Base-by-base conservation (phyloP, 1,140 invertebrate species). In the Lucilia cuprina region DNA sequence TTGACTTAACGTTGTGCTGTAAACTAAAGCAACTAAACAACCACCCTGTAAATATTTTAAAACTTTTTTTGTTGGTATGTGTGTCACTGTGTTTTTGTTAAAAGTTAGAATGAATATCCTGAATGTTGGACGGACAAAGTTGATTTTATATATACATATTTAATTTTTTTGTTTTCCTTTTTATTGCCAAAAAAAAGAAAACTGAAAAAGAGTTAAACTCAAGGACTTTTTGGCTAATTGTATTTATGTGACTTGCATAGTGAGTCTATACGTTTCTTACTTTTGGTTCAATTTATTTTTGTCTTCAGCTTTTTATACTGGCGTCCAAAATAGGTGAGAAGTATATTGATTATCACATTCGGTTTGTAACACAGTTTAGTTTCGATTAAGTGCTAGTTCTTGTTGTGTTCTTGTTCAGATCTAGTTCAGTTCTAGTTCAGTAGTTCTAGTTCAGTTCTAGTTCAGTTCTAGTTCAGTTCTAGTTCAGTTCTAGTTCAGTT, bases 181-280 rank as follows among this genome's bases (percentile, higher is more conserved):
- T 41, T 41, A n/a, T 60, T 60, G 55, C 55, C 65, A 70, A 70
- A 70, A 70, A 70, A 70, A 70, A 19, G 65, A 70, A 78, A 47
- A 49, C 74, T 10, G 19, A 49, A 30, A 78, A 47, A 47, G 75
- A 78, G 35, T 78, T 78, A 41, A 70, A 80, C n/a, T 80, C 41
- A 80, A 80, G 77, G 77, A 47, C 82, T 83, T 83, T 35, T 60
- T 47, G 82, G 82, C 82, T 83, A 83, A 83, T 83, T 65, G 82
- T 83, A 21, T 83, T 83, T 83, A 83, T 83, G 82, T 83, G 82
- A 83, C 82, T 83, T 35, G 82, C 25, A 35, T 35, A 0, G 10
- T 12, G 19, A 35, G 65, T 70, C 25, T 65, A 30, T 30, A 30
- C 55, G 2, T 60, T 60, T 60, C 50, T 60, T 60, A 30, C 17